Base-by-base conservation (phyloP, 64 coral and sea anemone species). In the Stichodactyla helianthus region DNA sequence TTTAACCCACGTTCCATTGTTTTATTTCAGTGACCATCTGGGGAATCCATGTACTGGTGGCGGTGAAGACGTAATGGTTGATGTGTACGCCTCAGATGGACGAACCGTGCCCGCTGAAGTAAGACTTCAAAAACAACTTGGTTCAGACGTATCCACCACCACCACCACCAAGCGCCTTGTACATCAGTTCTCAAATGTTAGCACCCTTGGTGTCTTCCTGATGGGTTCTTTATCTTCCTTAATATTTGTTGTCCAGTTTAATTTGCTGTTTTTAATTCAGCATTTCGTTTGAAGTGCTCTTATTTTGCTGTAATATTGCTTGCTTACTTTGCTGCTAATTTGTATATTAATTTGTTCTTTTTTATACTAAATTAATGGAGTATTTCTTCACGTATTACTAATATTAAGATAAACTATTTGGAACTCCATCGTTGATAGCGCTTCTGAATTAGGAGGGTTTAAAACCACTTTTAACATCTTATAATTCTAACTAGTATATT, bases 61-160 rank as follows among this genome's bases (percentile, higher is more conserved):
- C 57, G 97, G 97, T 70, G 94, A 97, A 58, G 94, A 97, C 82
- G 94, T 97, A 14, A 27, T 97, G 86, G 94, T 92, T 44, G 94
- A 97, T 65, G 92, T 97, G 84, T 97, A 97, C 85, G 87, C 94
- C 16, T 89, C 94, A 53, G 94, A 97, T 44, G 94, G 94, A 35
- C 82, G 94, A 85, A 97, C 94, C n/a, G 94, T 97, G 16, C 94
- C 94, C 51, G 94, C 94, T 83, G 94, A 97, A 97, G 94, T 97
- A 97, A 97, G 94, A 93, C 89, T 84, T 63, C 87, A 78, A 84
- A 51, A 81, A 81, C 50, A 53, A 76, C 89, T 90, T 86, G 89
- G 89, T 84, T 95, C 93, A 85, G 87, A 86, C 77, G 83, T n/a
- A 65, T 20, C 62, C 7, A n/a, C 62, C 90, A 84, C 35, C 35